phyloP scores from a whole-genome alignment of 2,113 vertebrate species.

The Hippolais icterina region DNA sequence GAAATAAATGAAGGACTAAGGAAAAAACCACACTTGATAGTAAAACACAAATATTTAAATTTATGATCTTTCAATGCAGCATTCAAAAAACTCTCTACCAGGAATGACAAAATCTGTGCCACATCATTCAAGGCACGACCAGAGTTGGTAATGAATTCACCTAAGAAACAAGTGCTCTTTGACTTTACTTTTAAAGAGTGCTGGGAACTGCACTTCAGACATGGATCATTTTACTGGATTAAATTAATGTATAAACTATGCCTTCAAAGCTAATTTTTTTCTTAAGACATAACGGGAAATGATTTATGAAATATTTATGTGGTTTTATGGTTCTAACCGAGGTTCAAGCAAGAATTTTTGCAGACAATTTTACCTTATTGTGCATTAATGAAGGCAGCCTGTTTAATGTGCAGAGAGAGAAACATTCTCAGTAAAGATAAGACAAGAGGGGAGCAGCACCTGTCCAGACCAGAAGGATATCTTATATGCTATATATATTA shows the following conservation, averaged over 20 bases:
- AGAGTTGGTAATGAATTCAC: neutral
- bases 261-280: neutral
- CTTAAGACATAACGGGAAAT: neutral
- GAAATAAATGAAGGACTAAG: neutral
- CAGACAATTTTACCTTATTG: neutral
- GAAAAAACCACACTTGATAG: neutral
- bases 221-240: neutral
- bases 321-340: neutral
- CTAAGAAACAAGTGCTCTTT: neutral
- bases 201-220: neutral
- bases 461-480: neutral
- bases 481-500: neutral
- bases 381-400: neutral
- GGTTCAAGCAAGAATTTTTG: neutral
- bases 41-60: neutral
- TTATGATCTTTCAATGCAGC: neutral
- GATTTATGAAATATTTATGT: neutral
- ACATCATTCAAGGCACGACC: neutral
- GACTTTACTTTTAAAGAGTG: neutral
- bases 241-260: neutral
- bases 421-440: neutral
- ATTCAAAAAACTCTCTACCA: neutral
- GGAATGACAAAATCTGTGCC: neutral
- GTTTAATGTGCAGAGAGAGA: neutral
- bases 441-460: neutral